Base-by-base conservation (phyloP, 2,888 invertebrate species). In the Synergus itoensis region DNA sequence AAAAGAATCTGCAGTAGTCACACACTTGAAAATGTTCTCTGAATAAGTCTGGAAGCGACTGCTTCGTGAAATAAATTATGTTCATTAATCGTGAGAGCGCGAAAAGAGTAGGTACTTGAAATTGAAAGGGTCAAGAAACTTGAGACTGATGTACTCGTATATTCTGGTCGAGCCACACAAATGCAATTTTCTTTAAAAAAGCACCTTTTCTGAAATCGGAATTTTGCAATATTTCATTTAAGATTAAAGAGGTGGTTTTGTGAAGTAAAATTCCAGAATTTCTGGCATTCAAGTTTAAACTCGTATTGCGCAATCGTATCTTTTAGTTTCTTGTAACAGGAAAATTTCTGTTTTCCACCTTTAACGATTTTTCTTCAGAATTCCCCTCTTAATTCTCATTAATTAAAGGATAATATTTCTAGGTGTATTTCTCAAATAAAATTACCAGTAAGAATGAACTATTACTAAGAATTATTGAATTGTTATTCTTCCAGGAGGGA, bases 21-120 rank as follows among this genome's bases (percentile, higher is more conserved):
- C 18, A 43, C n/a, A 43, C 41, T 43, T 18, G 18, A 67, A 43
- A 67, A 67, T 67, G 41, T 43, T 67, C 41, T 21, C 28, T 69
- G 21, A n/a, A 28, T 8, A 69, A 69, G 11, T 53, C 36, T 48
- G 36, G 11, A 36, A 69, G 69, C 48, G 69, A 69, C 36, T 45
- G 45, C 28, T 36, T 16, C n/a, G 48, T n/a, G 12, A 69, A 69
- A 69, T 48, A 69, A 69, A 69, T 69, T 69, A 21, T 53, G 21
- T 69, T 48, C 48, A 69, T 69, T 69, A 16, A 69, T 69, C 36
- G 21, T 16, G 9, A 53, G 36, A 69, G 21, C 69, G 48, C 11
- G 21, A 53, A 43, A 45, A 53, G 48, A 16, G 48, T 48, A 53
- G n/a, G n/a, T 8, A 69, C 28, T 48, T 43, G 0, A 48, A 69